Evolutionary conservation across 2,797 vertebrate genomes (phyloP), one percentile per base, ranked within the genome.

Genomic region (Epinephelus malabaricus): DNA sequence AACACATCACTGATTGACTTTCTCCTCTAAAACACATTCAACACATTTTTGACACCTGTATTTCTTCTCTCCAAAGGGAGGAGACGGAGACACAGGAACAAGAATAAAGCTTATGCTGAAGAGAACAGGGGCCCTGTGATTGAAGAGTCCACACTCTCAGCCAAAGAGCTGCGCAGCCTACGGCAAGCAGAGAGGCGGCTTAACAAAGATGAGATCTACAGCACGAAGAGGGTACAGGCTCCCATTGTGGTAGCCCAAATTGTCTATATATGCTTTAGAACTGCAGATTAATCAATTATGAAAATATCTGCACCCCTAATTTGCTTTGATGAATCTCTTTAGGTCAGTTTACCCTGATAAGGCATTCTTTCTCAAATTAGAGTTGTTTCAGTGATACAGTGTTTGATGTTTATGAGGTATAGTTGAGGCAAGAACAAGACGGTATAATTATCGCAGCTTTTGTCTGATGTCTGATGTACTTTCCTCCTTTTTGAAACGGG

Each of bases 111-210:
- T 86, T 95, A 95, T 50, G 93, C 93, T 38, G 95, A 89, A 69
- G 95, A 96, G 76, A 93, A 94, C 58, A 93, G 93, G 1, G 92
- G 86, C n/a, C 93, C 92, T 4, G 92, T 96, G 76, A 95, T 94
- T 69, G 96, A 97, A n/a, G 96, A 97, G 72, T 91, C 95, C 11
- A 56, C 84, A 45, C 93, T 96, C 80, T 96, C 97, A 2, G 80
- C 86, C 50, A 95, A 96, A 91, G 96, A 97, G 69, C 89, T 96
- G 2, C 88, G 93, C 38, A 95, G 91, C n/a, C 86, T 97, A 46
- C 92, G 82, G 30, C 96, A 97, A 72, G 95, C 95, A 38, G 97
- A 98, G 86, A 96, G 92, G 49, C 92, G 94, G 34, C 88, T 98
- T 45, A 95, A 94, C 78, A 88, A 78, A 86, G 97, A 98, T 40